Base-by-base conservation (phyloP, 1,140 invertebrate species). In the Drosophila prosaltans region DNA sequence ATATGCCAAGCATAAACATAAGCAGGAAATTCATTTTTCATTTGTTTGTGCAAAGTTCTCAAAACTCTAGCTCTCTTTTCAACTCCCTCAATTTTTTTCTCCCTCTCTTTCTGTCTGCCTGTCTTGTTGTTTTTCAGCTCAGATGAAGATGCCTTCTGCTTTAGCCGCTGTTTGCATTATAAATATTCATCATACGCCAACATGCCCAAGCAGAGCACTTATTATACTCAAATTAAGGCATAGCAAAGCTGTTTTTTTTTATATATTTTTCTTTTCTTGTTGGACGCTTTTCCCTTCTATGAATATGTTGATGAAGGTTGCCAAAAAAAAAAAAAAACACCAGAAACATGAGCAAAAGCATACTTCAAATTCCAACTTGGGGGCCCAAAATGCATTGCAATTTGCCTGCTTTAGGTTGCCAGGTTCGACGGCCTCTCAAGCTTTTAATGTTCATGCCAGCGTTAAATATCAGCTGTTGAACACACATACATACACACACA, bases 11-110 rank as follows among this genome's bases (percentile, higher is more conserved):
- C 77, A 89, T 88, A 88, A 86, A 78, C 84, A 88, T 80, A 88
- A 88, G 84, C 84, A 88, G 83, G 80, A 88, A 88, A 88, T 89
- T 88, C 83, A 88, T 88, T 88, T 88, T 88, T 88, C 83, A 88
- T 88, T 88, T 89, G 83, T 88, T 88, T 88, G 83, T 69, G 69
- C 69, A 80, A 89, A 89, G 70, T 83, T 88, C 57, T 54, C 55
- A 61, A 54, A 51, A 51, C 21, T 48, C 45, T 24, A 3, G 2
- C 11, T 43, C n/a, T 43, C 41, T 5, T 6, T 39, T 2, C 5
- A 8, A 1, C 45, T 26, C 8, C 3, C 21, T 51, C 45, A 16
- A 16, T 16, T 16, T 26, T 8, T 26, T 21, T 51, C 45, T 51
- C 9, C 3, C 45, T 24, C 21, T 26, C 32, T 36, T 6, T 7